Percentiles rank a stretch among this genome's conserved stretches.
Conservation (phyloP, 2,797 vertebrate genomes). For the Tympanoctomys barrerae region DNA sequence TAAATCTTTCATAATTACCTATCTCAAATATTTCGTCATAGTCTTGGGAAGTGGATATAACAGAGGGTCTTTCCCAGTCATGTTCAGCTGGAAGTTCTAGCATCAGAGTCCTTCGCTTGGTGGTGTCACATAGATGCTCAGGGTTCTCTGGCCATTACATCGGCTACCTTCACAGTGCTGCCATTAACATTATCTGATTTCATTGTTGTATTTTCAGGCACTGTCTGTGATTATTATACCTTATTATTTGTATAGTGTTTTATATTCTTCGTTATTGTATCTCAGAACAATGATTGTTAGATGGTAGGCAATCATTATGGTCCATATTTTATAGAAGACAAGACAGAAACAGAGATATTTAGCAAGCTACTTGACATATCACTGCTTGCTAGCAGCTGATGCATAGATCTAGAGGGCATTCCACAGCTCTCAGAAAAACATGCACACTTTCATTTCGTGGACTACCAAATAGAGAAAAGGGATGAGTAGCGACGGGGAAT, state of each 20-base stretch:
- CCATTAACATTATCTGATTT: background rate
- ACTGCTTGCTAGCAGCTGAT: background rate
- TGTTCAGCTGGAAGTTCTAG: background rate
- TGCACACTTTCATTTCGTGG: background rate
- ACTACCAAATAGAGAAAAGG: background rate
- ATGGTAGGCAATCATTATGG: background rate
- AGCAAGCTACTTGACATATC: background rate
- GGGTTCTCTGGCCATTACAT: background rate
- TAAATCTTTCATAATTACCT: background rate
- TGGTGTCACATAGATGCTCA: background rate
- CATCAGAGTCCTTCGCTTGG: background rate
- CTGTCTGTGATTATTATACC: background rate
- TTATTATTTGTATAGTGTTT: background rate
- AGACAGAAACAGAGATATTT: constrained; percentile 28
- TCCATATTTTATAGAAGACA: constrained; percentile 37
- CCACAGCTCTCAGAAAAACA: background rate
- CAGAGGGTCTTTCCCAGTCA: background rate
- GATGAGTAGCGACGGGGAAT: background rate
- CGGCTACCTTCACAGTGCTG: background rate
- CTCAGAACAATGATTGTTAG: background rate
- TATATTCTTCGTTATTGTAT: background rate
- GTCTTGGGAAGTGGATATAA: background rate
- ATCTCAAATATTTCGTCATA: background rate
- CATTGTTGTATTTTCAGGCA: constrained; percentile 38
- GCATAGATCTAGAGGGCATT: background rate